A percentile compares a stretch with the other conserved stretches of the same genome.
Conservation (phyloP, 2,797 vertebrate genomes). For the Myotis pilosus region DNA sequence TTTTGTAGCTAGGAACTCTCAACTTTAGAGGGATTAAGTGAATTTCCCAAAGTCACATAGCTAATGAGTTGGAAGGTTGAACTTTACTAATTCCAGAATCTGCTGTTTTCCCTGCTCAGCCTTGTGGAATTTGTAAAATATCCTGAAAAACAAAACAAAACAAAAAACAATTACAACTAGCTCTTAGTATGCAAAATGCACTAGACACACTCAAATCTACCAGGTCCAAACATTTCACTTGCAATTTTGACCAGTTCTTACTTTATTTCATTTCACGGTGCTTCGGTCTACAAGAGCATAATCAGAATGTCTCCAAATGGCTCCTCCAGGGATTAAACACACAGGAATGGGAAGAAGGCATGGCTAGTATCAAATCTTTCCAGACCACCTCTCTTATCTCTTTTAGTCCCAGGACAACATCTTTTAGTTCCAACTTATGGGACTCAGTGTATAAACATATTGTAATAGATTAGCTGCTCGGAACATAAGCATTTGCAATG, state of each 20-base stretch:
- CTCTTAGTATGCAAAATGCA: constrained; percentile 12
- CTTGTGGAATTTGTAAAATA: not conserved
- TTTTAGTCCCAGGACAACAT: not conserved
- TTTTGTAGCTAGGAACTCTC: constrained; percentile 21
- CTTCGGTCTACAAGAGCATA: not conserved
- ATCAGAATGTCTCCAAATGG: not conserved
- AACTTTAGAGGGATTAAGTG: not conserved
- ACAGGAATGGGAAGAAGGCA: not conserved
- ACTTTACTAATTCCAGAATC: not conserved
- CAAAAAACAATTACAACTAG: not conserved
- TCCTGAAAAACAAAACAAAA: not conserved
- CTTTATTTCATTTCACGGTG: constrained; percentile 30
- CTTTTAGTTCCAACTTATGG: not conserved
- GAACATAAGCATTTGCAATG: not conserved
- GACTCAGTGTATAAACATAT: not conserved
- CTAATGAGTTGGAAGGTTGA: not conserved
- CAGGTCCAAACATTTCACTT: not conserved
- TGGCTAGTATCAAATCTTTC: constrained; percentile 1
- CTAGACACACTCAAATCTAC: not conserved
- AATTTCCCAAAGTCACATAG: not conserved
- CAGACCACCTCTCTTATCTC: constrained; percentile 5
- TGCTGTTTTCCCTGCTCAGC: not conserved
- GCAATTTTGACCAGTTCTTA: not conserved
- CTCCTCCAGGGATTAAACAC: not conserved
- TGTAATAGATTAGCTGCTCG: not conserved